Evolutionary conservation across 2,797 vertebrate species (phyloP).

Genomic region (Danio jaintianensis): DNA sequence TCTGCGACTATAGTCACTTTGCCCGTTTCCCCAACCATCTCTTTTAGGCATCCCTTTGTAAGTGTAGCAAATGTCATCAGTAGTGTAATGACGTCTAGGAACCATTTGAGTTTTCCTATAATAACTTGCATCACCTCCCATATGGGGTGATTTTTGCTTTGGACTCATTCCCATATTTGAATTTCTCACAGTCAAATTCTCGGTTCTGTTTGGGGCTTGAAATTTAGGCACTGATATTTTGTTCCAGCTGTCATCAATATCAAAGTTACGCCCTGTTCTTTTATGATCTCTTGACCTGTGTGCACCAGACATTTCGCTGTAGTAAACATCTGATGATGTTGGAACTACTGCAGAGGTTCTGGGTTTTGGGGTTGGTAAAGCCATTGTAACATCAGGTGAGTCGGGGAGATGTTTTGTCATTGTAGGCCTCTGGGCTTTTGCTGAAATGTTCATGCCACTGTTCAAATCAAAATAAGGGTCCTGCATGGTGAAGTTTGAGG

Average conservation of each 20-base stretch:
- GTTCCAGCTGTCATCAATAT: constrained; percentile 30
- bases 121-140: constrained; percentile 21
- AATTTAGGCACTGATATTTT: constrained; percentile 20
- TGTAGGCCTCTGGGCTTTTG: constrained; percentile 27
- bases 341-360: constrained; percentile 49
- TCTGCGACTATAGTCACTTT: constrained; percentile 53
- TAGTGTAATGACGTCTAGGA: constrained; percentile 61
- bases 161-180: constrained; percentile 45
- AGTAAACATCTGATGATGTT: constrained; percentile 61
- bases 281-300: constrained; percentile 37
- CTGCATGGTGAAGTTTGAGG: constrained; percentile 23
- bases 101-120: constrained; percentile 66
- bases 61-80: constrained; percentile 44
- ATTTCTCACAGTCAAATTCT: not conserved
- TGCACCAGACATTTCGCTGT: constrained; percentile 57
- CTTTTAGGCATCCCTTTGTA: constrained; percentile 33
- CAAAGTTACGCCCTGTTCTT: not conserved
- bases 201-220: constrained; percentile 34
- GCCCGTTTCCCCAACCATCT: constrained; percentile 29
- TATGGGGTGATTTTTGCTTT: constrained; percentile 15
- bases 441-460: constrained; percentile 28
- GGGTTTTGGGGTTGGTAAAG: constrained; percentile 46
- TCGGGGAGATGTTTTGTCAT: constrained; percentile 22
- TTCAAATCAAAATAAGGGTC: constrained; percentile 31
- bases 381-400: constrained; percentile 54